These are phyloP conservation scores for Taenioides sp. DNA, from an alignment of 2,797 vertebrate species.

Conservation along the genomic window DNA sequence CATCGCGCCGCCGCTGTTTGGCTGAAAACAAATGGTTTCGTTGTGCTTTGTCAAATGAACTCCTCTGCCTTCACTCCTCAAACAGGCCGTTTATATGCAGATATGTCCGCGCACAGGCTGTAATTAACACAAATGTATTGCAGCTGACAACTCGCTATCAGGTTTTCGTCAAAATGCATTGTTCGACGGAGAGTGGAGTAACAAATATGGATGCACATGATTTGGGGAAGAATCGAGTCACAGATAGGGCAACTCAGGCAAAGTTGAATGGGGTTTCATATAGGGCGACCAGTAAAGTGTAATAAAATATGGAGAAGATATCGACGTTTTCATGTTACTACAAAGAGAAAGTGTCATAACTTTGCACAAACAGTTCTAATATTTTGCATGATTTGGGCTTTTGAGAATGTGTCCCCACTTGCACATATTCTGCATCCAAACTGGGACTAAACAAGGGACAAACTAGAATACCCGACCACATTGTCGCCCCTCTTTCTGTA, in stretches of 20 bases:
- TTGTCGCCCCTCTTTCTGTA: too few species aligned
- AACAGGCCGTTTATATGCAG: slow-evolving; percentile 74
- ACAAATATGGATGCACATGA: slow-evolving; percentile 54
- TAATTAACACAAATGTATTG: slow-evolving; percentile 78
- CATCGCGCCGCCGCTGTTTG: slow-evolving; percentile 70
- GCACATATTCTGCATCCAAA: too few species aligned
- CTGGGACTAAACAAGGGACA: too few species aligned
- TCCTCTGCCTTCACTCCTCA: slow-evolving; percentile 65
- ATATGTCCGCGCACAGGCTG: slow-evolving; percentile 61
- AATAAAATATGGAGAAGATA: slow-evolving; percentile 4
- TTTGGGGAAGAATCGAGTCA: slow-evolving; percentile 38
- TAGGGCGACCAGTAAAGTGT: slow-evolving; percentile 15
- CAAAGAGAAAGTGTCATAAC: background rate
- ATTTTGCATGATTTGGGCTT: too few species aligned
- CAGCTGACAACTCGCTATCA: slow-evolving; percentile 69
- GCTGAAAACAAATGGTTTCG: slow-evolving; percentile 76
- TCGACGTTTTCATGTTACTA: background rate
- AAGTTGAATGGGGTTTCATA: slow-evolving; percentile 35
- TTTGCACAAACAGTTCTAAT: too few species aligned
- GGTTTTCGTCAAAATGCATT: slow-evolving; percentile 53
- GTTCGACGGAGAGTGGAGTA: slow-evolving; percentile 36
- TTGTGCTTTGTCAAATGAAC: slow-evolving; percentile 79
- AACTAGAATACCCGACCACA: too few species aligned
- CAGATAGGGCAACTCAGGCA: slow-evolving; percentile 43
- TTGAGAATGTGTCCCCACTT: too few species aligned